Conservation (phyloP, 1,140 invertebrate genomes). For the Littorina saxatilis region DNA sequence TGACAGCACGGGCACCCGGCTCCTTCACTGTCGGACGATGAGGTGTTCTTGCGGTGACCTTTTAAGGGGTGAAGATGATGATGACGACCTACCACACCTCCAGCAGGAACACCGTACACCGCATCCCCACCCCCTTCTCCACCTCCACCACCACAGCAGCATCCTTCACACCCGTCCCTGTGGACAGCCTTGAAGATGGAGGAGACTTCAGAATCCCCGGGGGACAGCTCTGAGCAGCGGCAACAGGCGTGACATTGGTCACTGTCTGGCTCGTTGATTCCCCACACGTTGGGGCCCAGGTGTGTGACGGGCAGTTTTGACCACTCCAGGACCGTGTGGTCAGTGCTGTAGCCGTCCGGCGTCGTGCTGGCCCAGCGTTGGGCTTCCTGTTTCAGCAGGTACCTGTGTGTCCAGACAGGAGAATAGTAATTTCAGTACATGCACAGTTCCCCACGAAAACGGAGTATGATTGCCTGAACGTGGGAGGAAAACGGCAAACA, state of each 20-base stretch:
- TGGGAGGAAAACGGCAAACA: no score
- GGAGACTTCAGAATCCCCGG: slow-evolving; percentile 24
- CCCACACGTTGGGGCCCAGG: neutral
- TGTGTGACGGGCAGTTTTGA: neutral
- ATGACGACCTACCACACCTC: neutral
- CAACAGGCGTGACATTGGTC: neutral
- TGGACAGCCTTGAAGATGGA: slow-evolving; percentile 13
- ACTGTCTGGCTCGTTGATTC: neutral
- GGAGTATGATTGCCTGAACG: no score
- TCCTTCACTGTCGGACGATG: neutral
- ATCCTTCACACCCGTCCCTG: neutral
- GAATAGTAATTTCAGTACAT: neutral
- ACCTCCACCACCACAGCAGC: neutral
- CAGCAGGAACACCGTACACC: neutral
- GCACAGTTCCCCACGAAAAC: neutral
- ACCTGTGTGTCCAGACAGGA: slow-evolving; percentile 42
- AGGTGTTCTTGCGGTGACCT: neutral
- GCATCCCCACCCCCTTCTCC: neutral
- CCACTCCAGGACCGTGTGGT: slow-evolving; percentile 12
- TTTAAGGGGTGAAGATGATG: neutral
- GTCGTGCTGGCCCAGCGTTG: slow-evolving; percentile 52
- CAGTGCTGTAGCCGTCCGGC: neutral
- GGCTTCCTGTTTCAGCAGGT: slow-evolving; percentile 47
- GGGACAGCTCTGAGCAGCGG: slow-evolving; percentile 13
- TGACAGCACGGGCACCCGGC: neutral